Evolutionary conservation across 2,113 vertebrate genomes (phyloP), one percentile per base, ranked within the genome.

Genomic region (Campylorhamphus procurvoides): DNA sequence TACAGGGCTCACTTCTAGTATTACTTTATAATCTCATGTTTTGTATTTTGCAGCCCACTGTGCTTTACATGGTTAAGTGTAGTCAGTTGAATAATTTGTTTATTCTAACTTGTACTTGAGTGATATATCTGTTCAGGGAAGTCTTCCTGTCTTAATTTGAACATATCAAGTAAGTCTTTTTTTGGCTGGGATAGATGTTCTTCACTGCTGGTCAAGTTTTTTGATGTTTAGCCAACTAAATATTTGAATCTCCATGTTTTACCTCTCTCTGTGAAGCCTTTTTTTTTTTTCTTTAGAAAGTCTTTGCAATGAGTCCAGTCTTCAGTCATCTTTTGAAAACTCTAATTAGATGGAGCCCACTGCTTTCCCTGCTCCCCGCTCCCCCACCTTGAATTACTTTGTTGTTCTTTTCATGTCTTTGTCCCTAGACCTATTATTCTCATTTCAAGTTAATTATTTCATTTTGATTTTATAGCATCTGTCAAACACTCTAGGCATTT

Each of bases 401-500:
- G 55, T 77, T 95, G 94, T 73, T 86, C 88, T 94, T 95, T 96
- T 95, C 64, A 44, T 75, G 85, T 55, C 72, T 94, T 91, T 89
- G 82, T 96, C 73, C 72, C 90, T 81, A 92, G 88, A 94, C 85
- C 82, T 86, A 89, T 94, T 96, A 90, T 87, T 96, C 90, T 83
- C 60, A 90, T 95, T 84, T 87, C 79, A 87, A 93, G 63, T 96
- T 93, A 93, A 93, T 95, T 88, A 96, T 94, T 97, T 97, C 29
- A 74, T 96, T 94, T 89, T 95, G 83, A 90, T 92, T 96, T 97
- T 93, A 92, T 93, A 95, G 83, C 79, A 87, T 96, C 88, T 94
- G 92, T 95, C 96, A 95, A 96, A 96, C 75, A 95, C 92, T 88
- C 59, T 75, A 96, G 93, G 93, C 93, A 84, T 95, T 95, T 97